Evolutionary conservation across 1,140 invertebrate genomes (phyloP).

Genomic region (Drosophila obscura): DNA sequence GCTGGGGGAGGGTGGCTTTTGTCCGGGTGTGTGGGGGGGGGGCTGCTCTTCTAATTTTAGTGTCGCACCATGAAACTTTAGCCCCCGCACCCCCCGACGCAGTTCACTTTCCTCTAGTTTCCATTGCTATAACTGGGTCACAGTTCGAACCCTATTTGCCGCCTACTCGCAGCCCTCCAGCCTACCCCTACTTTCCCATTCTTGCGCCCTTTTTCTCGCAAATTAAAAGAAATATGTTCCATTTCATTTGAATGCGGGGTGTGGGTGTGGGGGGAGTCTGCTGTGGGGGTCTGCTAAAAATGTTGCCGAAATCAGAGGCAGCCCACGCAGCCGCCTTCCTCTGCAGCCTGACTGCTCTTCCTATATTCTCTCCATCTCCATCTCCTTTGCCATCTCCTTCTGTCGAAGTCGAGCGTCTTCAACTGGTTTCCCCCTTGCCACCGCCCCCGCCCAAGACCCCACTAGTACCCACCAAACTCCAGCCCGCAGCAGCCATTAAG

Average conservation of each 20-base stretch:
- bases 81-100: background rate
- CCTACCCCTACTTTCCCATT: too few relatives aligned
- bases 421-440: slow-evolving; percentile 7
- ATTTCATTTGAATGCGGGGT: slow-evolving; percentile 50
- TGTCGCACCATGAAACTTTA: slow-evolving; percentile 25
- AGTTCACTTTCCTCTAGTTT: slow-evolving; percentile 1
- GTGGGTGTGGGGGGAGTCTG: too few relatives aligned
- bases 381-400: background rate
- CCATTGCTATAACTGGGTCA: slow-evolving; percentile 44
- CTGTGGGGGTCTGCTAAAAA: background rate
- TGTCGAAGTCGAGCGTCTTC: slow-evolving; percentile 27
- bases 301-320: slow-evolving; percentile 39
- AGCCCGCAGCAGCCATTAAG: slow-evolving; percentile 69
- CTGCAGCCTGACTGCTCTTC: background rate
- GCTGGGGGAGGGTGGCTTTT: background rate
- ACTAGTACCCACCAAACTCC: too few relatives aligned
- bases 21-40: background rate
- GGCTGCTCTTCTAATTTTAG: slow-evolving; percentile 28
- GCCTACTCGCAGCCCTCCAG: too few relatives aligned
- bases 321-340: slow-evolving; percentile 10
- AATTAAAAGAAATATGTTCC: slow-evolving; percentile 66
- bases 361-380: slow-evolving; percentile 23
- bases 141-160: slow-evolving; percentile 25
- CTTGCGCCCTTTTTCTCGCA: background rate
- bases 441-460: slow-evolving; percentile 4